Evolutionary conservation across 2,888 invertebrate species (phyloP).

Genomic region (Eupithecia abbreviata): DNA sequence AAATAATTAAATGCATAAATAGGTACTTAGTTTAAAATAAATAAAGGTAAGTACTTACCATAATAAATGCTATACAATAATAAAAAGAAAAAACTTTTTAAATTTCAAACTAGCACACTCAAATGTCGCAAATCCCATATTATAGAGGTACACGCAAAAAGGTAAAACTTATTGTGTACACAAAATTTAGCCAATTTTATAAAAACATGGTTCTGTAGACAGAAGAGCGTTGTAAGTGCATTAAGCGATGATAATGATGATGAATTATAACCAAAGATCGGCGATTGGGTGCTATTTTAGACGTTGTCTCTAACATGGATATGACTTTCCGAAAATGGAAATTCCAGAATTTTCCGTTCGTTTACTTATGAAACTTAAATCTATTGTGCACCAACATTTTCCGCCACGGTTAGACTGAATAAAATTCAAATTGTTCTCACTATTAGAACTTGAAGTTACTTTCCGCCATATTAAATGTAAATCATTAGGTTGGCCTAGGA

Average conservation of each 20-base stretch:
- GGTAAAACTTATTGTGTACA: neutral
- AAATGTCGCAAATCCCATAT: neutral
- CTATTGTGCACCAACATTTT: too few relatives aligned
- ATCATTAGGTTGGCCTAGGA: too few relatives aligned
- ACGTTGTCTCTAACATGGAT: too few relatives aligned
- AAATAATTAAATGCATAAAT: neutral
- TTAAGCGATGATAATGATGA: conserved; percentile 47
- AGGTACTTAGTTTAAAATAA: neutral
- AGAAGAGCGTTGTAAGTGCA: conserved; percentile 33
- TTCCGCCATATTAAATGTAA: too few relatives aligned
- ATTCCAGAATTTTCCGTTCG: too few relatives aligned
- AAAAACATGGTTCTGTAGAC: conserved; percentile 19
- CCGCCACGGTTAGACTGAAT: too few relatives aligned
- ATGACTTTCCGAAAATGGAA: too few relatives aligned
- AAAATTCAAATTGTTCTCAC: too few relatives aligned
- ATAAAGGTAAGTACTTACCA: neutral
- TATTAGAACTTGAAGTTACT: too few relatives aligned
- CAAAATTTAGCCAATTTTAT: conserved; percentile 14
- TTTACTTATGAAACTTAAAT: too few relatives aligned
- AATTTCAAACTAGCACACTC: neutral
- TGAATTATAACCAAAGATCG: conserved; percentile 37
- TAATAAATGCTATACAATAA: neutral
- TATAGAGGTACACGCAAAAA: conserved; percentile 8
- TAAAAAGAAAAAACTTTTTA: neutral
- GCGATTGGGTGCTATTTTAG: too few relatives aligned